A percentile compares a stretch with the other conserved stretches of the same genome.
These are phyloP conservation scores for Trissoscelio sp. DNA, from an alignment of 2,888 invertebrate genomes.

Conservation along the genomic window DNA sequence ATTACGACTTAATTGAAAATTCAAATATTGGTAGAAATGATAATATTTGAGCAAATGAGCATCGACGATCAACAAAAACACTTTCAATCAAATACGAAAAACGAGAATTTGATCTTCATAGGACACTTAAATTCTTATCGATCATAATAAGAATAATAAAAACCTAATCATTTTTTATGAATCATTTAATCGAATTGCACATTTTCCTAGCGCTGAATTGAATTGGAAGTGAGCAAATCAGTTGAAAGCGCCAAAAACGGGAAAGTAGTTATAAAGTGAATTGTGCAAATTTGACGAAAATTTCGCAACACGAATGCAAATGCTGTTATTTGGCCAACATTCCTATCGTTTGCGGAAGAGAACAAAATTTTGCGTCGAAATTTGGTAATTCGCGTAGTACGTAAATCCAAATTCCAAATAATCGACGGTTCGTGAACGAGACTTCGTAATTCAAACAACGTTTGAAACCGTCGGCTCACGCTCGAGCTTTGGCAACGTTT, in stretches of 20 bases:
- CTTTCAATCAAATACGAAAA: no score
- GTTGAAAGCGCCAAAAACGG: background rate
- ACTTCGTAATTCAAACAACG: slow-evolving; percentile 78
- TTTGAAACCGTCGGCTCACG: slow-evolving; percentile 71
- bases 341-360: slow-evolving; percentile 44
- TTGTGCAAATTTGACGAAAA: slow-evolving; percentile 35
- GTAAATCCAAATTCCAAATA: slow-evolving; percentile 69
- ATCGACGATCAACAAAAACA: no score
- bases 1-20: no score
- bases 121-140: slow-evolving; percentile 8
- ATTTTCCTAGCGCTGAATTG: background rate
- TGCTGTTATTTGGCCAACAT: slow-evolving; percentile 54
- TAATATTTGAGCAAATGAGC: no score
- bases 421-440: slow-evolving; percentile 73
- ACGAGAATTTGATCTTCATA: background rate
- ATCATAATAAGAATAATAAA: background rate
- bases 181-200: slow-evolving; percentile 6
- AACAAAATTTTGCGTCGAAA: slow-evolving; percentile 57
- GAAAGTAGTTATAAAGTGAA: slow-evolving; percentile 4
- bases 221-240: slow-evolving; percentile 7
- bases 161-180: slow-evolving; percentile 9
- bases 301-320: slow-evolving; percentile 41
- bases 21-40: no score
- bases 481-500: slow-evolving; percentile 73
- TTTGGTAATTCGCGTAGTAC: slow-evolving; percentile 57